Evolutionary conservation across 2,113 vertebrate genomes (phyloP), one percentile per base, ranked within the genome.

Genomic region (Limnothrissa miodon): DNA sequence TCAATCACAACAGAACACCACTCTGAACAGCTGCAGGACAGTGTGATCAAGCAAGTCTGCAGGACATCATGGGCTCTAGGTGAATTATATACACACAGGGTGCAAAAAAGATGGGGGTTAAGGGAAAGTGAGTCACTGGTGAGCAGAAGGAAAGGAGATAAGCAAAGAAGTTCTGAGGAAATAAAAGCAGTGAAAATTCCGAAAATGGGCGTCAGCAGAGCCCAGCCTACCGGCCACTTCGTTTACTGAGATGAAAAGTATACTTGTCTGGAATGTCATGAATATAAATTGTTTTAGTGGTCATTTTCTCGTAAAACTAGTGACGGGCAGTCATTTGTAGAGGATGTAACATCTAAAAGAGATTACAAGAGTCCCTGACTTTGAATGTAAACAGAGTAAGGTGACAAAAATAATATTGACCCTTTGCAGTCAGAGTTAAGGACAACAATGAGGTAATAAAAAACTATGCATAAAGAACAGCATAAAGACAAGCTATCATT

Each of bases 71-170:
- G 9, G 59, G 7, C 36, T 70, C 33, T 13, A 10, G 0, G 29
- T 17, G 62, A 36, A 11, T 70, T 70, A 70, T 70, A 70, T 70
- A 70, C 51, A 53, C 51, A 53, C 19, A 53, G 19, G 51, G 51
- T 21, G 19, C 21, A 21, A 53, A 53, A 53, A 23, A 70, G 62
- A 36, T 36, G 62, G 10, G 13, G 62, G 13, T 70, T 44, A n/a
- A 79, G 53, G 80, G 81, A 83, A 39, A 45, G 78, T 84, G 81
- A 85, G 59, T 74, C 83, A 85, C 29, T 56, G 21, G 9, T 33
- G 39, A 48, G 48, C 25, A 45, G 70, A 86, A 82, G 83, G 83
- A 84, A 84, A 81, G 82, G 81, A 7, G 86, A 87, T 82, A 84
- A 85, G 29, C 62, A 70, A 36, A 70, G 62, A 29, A 70, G 62